Evolutionary conservation across 1,140 invertebrate species (phyloP).

Genomic region (Zaprionus tsacasi): DNA sequence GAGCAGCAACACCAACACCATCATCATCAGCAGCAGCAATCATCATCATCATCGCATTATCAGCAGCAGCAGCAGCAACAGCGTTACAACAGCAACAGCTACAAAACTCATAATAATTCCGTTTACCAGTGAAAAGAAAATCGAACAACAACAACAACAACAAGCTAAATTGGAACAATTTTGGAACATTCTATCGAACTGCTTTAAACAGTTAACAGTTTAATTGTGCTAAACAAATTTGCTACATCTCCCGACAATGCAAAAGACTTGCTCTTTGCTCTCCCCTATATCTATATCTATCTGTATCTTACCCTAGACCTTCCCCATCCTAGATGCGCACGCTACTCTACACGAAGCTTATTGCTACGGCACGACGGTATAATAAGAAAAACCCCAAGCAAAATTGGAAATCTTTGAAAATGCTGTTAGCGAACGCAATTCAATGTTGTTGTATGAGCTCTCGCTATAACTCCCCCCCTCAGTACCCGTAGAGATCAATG

Average conservation of each 20-base stretch:
- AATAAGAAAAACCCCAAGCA: constrained; percentile 25
- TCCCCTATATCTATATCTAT: not conserved
- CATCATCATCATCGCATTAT: constrained; percentile 49
- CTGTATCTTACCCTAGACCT: not conserved
- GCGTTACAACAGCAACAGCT: constrained; percentile 75
- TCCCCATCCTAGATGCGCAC: constrained; percentile 51
- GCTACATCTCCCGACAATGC: constrained; percentile 33
- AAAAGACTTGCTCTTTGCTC: constrained; percentile 23
- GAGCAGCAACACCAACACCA: constrained; percentile 47
- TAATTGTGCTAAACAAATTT: constrained; percentile 75
- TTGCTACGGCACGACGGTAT: constrained; percentile 33
- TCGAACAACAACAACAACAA: constrained; percentile 53
- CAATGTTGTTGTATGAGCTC: constrained; percentile 60
- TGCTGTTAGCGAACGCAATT: constrained; percentile 47
- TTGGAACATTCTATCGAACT: constrained; percentile 70
- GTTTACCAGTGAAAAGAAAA: constrained; percentile 79
- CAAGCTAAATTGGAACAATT: constrained; percentile 54
- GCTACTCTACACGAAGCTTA: constrained; percentile 64
- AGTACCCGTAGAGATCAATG: constrained; percentile 14
- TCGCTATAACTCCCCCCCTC: constrained; percentile 11
- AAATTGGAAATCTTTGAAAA: constrained; percentile 49
- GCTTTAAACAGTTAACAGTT: constrained; percentile 78
- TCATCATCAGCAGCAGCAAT: constrained; percentile 30
- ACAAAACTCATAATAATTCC: constrained; percentile 83
- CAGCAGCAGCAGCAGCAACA: constrained; percentile 62